A percentile compares a stretch with the other conserved stretches of the same genome.
phyloP scores from a whole-genome alignment of 2,888 invertebrate species.

The Deilephila porcellus region DNA sequence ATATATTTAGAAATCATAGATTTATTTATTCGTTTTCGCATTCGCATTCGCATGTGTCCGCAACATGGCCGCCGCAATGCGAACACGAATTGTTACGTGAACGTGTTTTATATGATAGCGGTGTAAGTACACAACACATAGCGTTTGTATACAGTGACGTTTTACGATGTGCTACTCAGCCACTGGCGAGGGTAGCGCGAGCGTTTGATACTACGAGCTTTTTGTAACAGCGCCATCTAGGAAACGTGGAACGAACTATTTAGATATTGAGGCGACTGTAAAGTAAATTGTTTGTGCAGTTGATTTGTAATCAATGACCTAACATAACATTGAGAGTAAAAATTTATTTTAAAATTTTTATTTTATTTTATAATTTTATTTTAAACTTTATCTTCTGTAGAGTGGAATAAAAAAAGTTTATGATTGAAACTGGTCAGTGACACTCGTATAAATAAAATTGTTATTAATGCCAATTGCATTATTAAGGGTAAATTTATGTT shows the following conservation, averaged over 20 bases:
- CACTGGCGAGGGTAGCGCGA: slow-evolving; percentile 41
- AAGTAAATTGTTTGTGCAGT: neutral
- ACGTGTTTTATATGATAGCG: slow-evolving; percentile 76
- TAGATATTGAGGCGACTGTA: neutral
- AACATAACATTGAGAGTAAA: too few species aligned
- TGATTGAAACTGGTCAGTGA: too few species aligned
- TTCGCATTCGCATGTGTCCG: slow-evolving; percentile 2
- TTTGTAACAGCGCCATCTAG: slow-evolving; percentile 20
- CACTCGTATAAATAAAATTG: too few species aligned
- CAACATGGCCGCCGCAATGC: slow-evolving; percentile 6
- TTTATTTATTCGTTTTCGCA: neutral
- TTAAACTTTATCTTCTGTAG: too few species aligned
- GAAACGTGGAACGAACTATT: neutral
- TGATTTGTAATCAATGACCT: neutral
- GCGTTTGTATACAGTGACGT: slow-evolving; percentile 77
- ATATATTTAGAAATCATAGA: slow-evolving; percentile 2
- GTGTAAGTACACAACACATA: slow-evolving; percentile 72
- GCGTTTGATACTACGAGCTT: slow-evolving; percentile 27
- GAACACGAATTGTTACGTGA: slow-evolving; percentile 65
- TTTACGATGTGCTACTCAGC: slow-evolving; percentile 43
- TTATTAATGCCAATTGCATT: too few species aligned
- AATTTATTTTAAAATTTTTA: too few species aligned
- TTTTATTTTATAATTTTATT: too few species aligned
- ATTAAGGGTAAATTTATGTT: too few species aligned
- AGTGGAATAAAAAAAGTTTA: too few species aligned